These are phyloP conservation scores for Seriola aureovittata DNA, from an alignment of 2,113 vertebrate species.

Conservation along the genomic window DNA sequence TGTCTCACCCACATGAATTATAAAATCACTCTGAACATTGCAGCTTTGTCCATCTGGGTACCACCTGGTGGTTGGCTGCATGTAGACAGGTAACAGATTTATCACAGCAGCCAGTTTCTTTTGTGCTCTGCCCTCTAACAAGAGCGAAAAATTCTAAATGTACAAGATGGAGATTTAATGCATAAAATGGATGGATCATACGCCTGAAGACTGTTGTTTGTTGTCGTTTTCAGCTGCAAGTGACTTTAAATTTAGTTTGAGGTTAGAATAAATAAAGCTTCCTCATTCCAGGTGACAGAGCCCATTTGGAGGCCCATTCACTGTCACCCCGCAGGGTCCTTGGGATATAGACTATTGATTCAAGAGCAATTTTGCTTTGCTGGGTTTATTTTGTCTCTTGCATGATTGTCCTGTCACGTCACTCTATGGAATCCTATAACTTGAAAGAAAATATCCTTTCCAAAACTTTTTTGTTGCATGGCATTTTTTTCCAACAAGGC, in stretches of 20 bases:
- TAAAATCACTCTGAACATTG: not conserved
- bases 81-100: not conserved
- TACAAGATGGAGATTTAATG: conserved; percentile 34
- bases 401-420: not conserved
- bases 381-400: conserved; percentile 9
- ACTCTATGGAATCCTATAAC: not conserved
- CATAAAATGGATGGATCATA: not conserved
- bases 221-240: not conserved
- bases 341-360: conserved; percentile 32
- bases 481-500: not conserved
- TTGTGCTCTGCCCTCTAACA: conserved; percentile 20
- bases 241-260: conserved; percentile 33
- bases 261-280: conserved; percentile 19
- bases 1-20: not conserved
- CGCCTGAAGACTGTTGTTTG: not conserved
- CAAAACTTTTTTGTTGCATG: conserved; percentile 14
- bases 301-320: conserved; percentile 16
- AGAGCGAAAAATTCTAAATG: conserved; percentile 28
- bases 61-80: conserved; percentile 2
- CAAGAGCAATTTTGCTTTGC: not conserved
- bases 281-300: conserved; percentile 21
- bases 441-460: not conserved
- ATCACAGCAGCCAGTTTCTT: conserved; percentile 22
- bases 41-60: not conserved
- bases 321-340: not conserved